phyloP scores from a whole-genome alignment of 2,888 invertebrate genomes.

The Pachymerium ferrugineum region DNA sequence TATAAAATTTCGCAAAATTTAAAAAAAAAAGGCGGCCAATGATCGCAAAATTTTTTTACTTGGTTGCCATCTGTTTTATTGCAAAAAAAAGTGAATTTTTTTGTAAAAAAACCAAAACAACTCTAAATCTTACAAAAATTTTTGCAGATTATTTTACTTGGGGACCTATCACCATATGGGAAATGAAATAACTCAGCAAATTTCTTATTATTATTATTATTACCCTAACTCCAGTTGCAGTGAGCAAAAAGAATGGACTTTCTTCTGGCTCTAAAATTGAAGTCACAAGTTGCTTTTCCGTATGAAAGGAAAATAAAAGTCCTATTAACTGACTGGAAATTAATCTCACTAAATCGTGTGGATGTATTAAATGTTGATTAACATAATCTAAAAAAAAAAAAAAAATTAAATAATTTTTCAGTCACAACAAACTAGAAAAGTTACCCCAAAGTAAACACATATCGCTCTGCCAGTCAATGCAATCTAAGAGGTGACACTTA shows the following conservation, averaged over 20 bases:
- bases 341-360: slow-evolving; percentile 81
- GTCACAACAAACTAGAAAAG: slow-evolving; percentile 6
- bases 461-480: neutral
- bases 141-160: too few species aligned
- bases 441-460: slow-evolving; percentile 29
- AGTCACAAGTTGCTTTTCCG: slow-evolving; percentile 42
- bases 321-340: slow-evolving; percentile 70
- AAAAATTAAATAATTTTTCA: neutral
- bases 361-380: slow-evolving; percentile 67
- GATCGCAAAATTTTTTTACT: too few species aligned
- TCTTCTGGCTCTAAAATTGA: neutral
- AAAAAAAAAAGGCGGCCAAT: too few species aligned
- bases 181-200: too few species aligned
- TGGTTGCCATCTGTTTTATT: too few species aligned
- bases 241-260: neutral
- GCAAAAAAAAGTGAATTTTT: too few species aligned
- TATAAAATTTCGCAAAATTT: too few species aligned
- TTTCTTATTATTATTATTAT: too few species aligned
- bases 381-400: slow-evolving; percentile 56
- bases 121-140: too few species aligned
- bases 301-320: slow-evolving; percentile 60
- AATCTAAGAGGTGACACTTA: neutral
- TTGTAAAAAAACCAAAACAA: too few species aligned
- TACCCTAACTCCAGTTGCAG: too few species aligned
- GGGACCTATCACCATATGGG: too few species aligned